Conservation (phyloP, 1,140 invertebrate species). For the Lucilia cuprina region DNA sequence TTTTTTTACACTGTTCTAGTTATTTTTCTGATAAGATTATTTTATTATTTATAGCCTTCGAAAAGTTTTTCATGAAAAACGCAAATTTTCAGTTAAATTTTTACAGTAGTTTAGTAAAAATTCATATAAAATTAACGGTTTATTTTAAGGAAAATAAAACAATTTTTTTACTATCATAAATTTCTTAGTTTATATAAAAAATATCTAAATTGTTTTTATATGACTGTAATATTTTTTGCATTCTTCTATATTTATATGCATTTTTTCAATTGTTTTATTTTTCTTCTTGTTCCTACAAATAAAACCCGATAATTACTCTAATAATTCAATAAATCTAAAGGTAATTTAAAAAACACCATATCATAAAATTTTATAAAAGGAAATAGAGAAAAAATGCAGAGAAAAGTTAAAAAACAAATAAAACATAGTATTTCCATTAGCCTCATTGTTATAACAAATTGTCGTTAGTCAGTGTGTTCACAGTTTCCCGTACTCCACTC, state of each 20-base stretch:
- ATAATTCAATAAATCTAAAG: neutral
- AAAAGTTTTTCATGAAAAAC: neutral
- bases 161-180: too few relatives aligned
- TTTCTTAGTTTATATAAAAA: too few relatives aligned
- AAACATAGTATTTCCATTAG: slow-evolving; percentile 31
- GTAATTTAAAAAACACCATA: neutral
- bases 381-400: slow-evolving; percentile 20
- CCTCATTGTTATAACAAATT: neutral
- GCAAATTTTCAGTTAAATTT: neutral
- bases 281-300: neutral
- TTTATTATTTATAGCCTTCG: neutral
- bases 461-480: neutral
- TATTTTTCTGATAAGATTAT: too few relatives aligned
- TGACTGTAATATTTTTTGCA: too few relatives aligned
- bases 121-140: too few relatives aligned
- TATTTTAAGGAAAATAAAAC: neutral
- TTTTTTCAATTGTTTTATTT: neutral
- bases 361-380: neutral
- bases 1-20: too few relatives aligned
- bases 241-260: neutral
- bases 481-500: neutral
- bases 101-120: neutral
- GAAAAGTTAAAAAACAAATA: neutral
- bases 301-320: neutral
- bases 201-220: neutral